Base-by-base conservation (phyloP, 35 echinoderm and acorn worm genomes). In the Strongylocentrotus purpuratus region DNA sequence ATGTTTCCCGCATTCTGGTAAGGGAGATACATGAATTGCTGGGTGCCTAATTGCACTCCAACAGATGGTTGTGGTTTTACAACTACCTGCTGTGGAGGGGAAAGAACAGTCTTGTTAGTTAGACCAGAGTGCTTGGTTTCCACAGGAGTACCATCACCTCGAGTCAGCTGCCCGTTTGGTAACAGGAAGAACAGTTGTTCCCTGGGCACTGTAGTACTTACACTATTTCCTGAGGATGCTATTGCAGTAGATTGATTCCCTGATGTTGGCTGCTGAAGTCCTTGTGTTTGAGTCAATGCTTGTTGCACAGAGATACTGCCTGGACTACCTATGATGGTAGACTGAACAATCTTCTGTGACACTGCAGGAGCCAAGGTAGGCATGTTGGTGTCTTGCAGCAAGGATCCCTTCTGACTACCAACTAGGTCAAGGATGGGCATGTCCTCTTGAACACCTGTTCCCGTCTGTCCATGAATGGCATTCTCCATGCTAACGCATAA, bases 151-250 rank as follows among this genome's bases (percentile, higher is more conserved):
- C 91, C 91, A 28, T 93, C 91, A 93, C n/a, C 11, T 50, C 48
- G 32, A 48, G 91, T 93, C 48, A 93, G 46, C 91, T 48, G 91
- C 31, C 91, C 91, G 58, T 93, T 93, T 46, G 91, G 91, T 31
- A 93, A 58, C 18, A 93, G 48, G 91, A 93, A 10, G 31, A 48
- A 93, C 9, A 31, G 32, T 46, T 93, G 45, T 93, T 93, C 91
- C 48, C 31, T 47, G 31, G 91, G 46, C 31, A 93, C 46, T 18
- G 87, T 7, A 46, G 87, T 89, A 89, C 87, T 89, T 89, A 89
- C 87, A 89, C 10, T 89, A 46, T 89, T 89, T 89, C 87, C 87
- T 89, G 87, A 89, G 87, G 87, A 45, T 45, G 31, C 32, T 46
- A 89, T 46, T 89, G 87, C 87, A 89, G 45, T 46, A 78, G 65